Evolutionary conservation across 2,888 invertebrate genomes (phyloP).

Genomic region (Formica aserva): DNA sequence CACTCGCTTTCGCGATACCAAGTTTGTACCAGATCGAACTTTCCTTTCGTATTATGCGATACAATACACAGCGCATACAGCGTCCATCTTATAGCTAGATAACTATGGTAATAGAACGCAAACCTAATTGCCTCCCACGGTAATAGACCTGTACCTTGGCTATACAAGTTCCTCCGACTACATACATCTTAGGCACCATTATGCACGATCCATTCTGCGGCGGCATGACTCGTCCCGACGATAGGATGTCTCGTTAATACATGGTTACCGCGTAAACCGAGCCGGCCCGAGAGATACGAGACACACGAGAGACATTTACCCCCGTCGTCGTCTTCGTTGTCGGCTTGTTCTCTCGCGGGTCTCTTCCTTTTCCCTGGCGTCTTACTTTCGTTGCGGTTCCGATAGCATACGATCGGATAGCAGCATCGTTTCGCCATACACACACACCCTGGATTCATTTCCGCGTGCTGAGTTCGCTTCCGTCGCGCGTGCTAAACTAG

Average conservation of each 20-base stretch:
- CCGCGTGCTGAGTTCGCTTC: slow-evolving; percentile 65
- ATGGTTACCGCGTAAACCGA: slow-evolving; percentile 30
- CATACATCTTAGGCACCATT: slow-evolving; percentile 31
- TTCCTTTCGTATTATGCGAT: neutral
- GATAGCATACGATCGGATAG: slow-evolving; percentile 40
- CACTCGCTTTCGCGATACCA: slow-evolving; percentile 23
- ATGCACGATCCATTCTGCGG: slow-evolving; percentile 30
- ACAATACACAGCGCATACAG: neutral
- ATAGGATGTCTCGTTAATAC: slow-evolving; percentile 43
- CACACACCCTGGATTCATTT: slow-evolving; percentile 66
- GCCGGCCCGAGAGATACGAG: slow-evolving; percentile 1
- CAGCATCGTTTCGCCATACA: slow-evolving; percentile 63
- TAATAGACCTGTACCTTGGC: slow-evolving; percentile 5
- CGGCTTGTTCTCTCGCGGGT: slow-evolving; percentile 26
- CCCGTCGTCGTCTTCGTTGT: neutral
- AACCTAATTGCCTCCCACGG: slow-evolving; percentile 33
- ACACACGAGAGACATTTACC: slow-evolving; percentile 14
- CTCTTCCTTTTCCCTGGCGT: neutral
- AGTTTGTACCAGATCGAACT: neutral
- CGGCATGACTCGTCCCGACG: slow-evolving; percentile 15
- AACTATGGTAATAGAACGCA: slow-evolving; percentile 12
- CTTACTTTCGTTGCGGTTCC: slow-evolving; percentile 38
- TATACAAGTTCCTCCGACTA: slow-evolving; percentile 6
- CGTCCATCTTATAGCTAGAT: slow-evolving; percentile 18
- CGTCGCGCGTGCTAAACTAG: slow-evolving; percentile 47